Percentiles rank a stretch among this genome's conserved stretches.
Conservation (phyloP, 1,140 invertebrate genomes). For the Drosophila nikananu region DNA sequence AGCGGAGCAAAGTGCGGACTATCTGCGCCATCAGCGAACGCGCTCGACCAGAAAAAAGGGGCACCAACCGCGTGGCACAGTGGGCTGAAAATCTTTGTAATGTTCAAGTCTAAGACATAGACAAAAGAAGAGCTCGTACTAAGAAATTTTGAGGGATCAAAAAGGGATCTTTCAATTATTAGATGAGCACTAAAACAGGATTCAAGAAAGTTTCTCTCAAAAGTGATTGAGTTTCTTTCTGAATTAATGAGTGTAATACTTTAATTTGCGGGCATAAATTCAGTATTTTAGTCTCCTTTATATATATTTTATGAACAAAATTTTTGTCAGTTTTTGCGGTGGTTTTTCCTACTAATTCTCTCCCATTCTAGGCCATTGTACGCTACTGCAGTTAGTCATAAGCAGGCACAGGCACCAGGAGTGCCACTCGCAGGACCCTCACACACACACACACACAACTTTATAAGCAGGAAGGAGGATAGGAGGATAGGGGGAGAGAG, state of each 20-base stretch:
- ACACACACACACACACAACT: slow-evolving; percentile 17
- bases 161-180: neutral
- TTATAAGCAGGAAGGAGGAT: slow-evolving; percentile 6
- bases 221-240: too few species aligned
- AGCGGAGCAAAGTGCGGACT: slow-evolving; percentile 35
- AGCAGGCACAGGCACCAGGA: slow-evolving; percentile 46
- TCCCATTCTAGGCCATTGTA: slow-evolving; percentile 2
- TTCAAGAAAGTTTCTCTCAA: neutral
- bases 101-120: neutral
- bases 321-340: too few species aligned
- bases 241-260: too few species aligned
- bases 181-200: neutral
- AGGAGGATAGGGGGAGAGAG: slow-evolving; percentile 2
- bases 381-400: slow-evolving; percentile 66
- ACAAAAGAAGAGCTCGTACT: too few species aligned
- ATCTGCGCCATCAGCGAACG: slow-evolving; percentile 61
- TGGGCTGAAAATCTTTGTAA: neutral
- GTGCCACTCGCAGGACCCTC: slow-evolving; percentile 48
- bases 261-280: too few species aligned
- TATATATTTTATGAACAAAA: neutral
- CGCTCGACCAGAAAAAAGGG: slow-evolving; percentile 73
- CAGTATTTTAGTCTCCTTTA: neutral
- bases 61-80: slow-evolving; percentile 29
- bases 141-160: too few species aligned
- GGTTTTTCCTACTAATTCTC: neutral